Evolutionary conservation across 2,797 vertebrate genomes (phyloP).

Genomic region (Coregonus sp.): DNA sequence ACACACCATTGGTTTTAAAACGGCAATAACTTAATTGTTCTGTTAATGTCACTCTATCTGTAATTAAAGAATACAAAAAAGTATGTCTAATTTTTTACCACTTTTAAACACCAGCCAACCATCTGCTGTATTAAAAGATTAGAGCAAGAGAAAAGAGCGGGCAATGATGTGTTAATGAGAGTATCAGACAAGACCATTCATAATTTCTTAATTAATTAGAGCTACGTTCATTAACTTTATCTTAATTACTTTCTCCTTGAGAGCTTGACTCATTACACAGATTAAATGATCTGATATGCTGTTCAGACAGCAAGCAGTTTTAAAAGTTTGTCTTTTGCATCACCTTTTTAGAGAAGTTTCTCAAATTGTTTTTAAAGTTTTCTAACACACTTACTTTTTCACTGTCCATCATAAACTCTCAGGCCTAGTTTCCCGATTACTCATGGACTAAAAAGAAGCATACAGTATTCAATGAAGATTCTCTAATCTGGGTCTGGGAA

Average conservation of each 20-base stretch:
- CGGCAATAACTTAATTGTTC: not conserved
- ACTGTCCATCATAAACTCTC: constrained; percentile 22
- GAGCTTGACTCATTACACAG: constrained; percentile 67
- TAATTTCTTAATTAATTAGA: constrained; percentile 70
- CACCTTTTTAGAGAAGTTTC: constrained; percentile 13
- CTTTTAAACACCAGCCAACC: not conserved
- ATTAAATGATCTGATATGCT: constrained; percentile 50
- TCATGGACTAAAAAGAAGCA: not conserved
- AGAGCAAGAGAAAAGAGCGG: constrained; percentile 42
- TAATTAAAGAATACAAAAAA: constrained; percentile 38
- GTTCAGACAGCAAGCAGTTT: constrained; percentile 29
- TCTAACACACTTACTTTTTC: not conserved
- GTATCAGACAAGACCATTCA: constrained; percentile 65
- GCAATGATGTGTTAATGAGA: constrained; percentile 60
- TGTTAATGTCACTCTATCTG: constrained; percentile 31
- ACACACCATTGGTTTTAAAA: not conserved
- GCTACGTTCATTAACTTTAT: too few relatives aligned
- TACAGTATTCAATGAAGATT: not conserved
- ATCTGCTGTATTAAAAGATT: constrained; percentile 54
- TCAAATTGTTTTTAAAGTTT: too few relatives aligned
- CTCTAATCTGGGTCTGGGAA: not conserved
- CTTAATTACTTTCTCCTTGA: constrained; percentile 52
- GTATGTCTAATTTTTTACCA: constrained; percentile 38
- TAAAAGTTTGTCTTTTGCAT: constrained; percentile 19
- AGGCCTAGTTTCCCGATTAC: constrained; percentile 32